Evolutionary conservation across 2,113 vertebrate genomes (phyloP), one percentile per base, ranked within the genome.

Genomic region (Arothron firmamentum): DNA sequence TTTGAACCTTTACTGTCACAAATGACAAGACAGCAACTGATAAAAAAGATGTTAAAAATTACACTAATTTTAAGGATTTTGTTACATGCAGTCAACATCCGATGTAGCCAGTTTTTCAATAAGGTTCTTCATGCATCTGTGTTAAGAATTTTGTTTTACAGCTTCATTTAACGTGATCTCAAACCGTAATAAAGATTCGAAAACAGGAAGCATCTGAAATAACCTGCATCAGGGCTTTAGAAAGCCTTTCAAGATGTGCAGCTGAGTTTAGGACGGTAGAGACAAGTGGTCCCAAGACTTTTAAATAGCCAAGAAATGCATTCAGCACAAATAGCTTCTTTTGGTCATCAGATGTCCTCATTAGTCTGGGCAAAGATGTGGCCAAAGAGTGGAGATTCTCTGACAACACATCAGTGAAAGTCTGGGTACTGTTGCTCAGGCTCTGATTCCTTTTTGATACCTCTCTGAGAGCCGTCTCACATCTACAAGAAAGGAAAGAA

Each of bases 331-430:
- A 92, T 7, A 93, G 63, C 80, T 94, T 98, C 79, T 92, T 93
- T 6, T 65, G 74, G 80, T 99, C 96, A 0, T 96, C 94, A 42
- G 92, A 91, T 5, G 94, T 93, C 70, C 86, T 94, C 92, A 98
- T 93, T 17, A 98, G 89, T 59, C 95, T 92, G 16, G 96, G 96
- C 19, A 99, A 88, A 1, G 94, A 92, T 0, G 94, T 94, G 60
- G 92, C 83, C 1, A 98, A 84, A 52, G 89, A 89, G 59, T 97
- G 94, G 5, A 98, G 93, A 60, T 93, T 96, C 81, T 98, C 96
- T 0, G 94, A 94, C 0, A 98, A 87, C 66, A 95, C 55, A 0
- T 96, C 92, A 0, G 89, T 89, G 8, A 98, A 90, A 43, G 83
- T 90, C 59, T 91, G 87, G 68, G 49, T 86, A 51, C 84, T 81